Evolutionary conservation across 2,113 vertebrate species (phyloP).

Genomic region (Ictidomys tridecemlineatus): DNA sequence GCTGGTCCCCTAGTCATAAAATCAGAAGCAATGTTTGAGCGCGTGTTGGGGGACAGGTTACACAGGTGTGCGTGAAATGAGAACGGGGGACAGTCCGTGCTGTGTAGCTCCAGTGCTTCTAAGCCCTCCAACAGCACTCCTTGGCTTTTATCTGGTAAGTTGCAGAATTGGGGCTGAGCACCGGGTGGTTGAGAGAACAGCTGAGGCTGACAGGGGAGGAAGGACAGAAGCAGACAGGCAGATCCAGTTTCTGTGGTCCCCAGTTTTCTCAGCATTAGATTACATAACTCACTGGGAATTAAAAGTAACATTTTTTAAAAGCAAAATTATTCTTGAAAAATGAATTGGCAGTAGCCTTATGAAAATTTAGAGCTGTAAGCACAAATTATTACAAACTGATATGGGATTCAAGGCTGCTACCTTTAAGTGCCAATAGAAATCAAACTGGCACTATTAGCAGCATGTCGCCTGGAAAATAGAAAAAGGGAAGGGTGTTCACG

Average conservation of each 20-base stretch:
- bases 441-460: conserved; percentile 38
- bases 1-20: not conserved
- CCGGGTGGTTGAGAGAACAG: not conserved
- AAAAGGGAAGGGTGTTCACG: conserved; percentile 48
- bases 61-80: not conserved
- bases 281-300: not conserved
- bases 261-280: not conserved
- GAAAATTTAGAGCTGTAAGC: conserved; percentile 49
- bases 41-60: not conserved
- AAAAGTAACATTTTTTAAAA: conserved; percentile 46
- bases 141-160: not conserved
- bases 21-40: not conserved
- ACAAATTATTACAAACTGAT: conserved; percentile 59
- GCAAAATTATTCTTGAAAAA: conserved; percentile 59
- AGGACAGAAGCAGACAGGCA: not conserved
- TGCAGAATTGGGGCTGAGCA: not conserved
- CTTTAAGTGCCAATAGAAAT: conserved; percentile 53
- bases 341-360: conserved; percentile 23
- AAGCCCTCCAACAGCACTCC: not conserved
- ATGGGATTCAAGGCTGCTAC: conserved; percentile 41
- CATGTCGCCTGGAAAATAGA: conserved; percentile 36
- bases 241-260: not conserved
- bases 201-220: not conserved
- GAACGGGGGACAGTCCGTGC: no score
- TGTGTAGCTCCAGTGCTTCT: not conserved